These are phyloP conservation scores for Stenopsyche tienmushanensis DNA, from an alignment of 1,140 invertebrate genomes.

Conservation along the genomic window DNA sequence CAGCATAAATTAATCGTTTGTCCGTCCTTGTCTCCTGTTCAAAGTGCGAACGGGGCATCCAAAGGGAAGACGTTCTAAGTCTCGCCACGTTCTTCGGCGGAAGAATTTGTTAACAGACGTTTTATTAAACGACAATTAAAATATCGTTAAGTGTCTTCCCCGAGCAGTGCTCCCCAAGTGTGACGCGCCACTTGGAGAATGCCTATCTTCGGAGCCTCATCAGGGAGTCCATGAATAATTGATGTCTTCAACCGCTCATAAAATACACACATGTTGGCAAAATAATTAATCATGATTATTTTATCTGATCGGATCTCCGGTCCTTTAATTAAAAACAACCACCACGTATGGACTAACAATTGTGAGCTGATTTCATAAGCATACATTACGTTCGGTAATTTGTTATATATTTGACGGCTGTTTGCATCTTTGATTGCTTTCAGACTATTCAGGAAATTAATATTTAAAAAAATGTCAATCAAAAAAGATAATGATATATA, in stretches of 20 bases:
- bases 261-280: conserved; percentile 33
- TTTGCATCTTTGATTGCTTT: background rate
- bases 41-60: background rate
- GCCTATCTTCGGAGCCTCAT: conserved; percentile 19
- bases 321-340: background rate
- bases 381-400: background rate
- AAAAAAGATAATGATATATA: no score
- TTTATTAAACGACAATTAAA: conserved; percentile 38
- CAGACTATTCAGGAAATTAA: background rate
- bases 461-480: no score
- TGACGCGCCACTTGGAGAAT: conserved; percentile 23
- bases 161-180: conserved; percentile 14
- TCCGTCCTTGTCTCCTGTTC: background rate
- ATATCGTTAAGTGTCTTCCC: conserved; percentile 33
- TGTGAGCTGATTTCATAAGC: no score
- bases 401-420: background rate
- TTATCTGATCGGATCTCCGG: conserved; percentile 6
- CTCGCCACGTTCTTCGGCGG: background rate
- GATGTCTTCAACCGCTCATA: conserved; percentile 6
- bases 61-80: conserved; percentile 8
- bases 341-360: no score
- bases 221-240: conserved; percentile 33
- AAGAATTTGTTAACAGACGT: conserved; percentile 29
- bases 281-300: conserved; percentile 30
- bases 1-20: no score